Conservation (phyloP, 2,113 vertebrate species). For the Blennius ocellaris region DNA sequence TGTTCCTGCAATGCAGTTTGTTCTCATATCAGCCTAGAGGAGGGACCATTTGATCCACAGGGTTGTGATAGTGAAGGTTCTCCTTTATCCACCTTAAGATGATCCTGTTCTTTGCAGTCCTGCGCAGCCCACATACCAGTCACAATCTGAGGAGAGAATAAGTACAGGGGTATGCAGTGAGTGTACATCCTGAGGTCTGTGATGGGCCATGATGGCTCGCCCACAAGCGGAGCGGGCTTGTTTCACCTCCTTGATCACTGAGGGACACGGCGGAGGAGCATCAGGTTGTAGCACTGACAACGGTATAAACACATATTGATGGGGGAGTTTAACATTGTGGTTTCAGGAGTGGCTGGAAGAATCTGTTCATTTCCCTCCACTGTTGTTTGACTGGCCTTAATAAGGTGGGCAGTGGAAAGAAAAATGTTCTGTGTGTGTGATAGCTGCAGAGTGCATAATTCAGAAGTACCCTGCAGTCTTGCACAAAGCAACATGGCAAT, state of each 20-base stretch:
- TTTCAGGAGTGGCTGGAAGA: constrained; percentile 51
- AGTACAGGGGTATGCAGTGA: constrained; percentile 28
- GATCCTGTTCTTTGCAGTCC: constrained; percentile 62
- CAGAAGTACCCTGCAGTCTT: constrained; percentile 9
- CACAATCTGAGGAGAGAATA: constrained; percentile 49
- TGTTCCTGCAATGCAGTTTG: constrained; percentile 42
- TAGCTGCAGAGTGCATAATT: constrained; percentile 32
- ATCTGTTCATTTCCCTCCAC: constrained; percentile 40
- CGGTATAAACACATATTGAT: constrained; percentile 70
- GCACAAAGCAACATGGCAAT: background rate
- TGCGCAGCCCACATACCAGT: constrained; percentile 60
- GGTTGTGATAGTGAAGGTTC: constrained; percentile 64
- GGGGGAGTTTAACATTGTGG: constrained; percentile 59
- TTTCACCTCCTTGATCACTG: constrained; percentile 48
- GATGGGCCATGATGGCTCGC: constrained; percentile 29
- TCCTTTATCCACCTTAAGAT: constrained; percentile 71
- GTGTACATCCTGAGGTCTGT: constrained; percentile 54
- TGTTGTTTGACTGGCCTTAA: constrained; percentile 45
- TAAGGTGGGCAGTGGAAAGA: constrained; percentile 43
- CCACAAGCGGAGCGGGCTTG: constrained; percentile 30
- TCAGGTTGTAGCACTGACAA: constrained; percentile 39
- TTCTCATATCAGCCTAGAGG: constrained; percentile 60
- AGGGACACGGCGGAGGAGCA: constrained; percentile 25
- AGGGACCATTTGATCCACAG: constrained; percentile 67
- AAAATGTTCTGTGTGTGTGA: constrained; percentile 8